These are phyloP conservation scores for Macaria notata DNA, from an alignment of 2,888 invertebrate species.

Conservation along the genomic window DNA sequence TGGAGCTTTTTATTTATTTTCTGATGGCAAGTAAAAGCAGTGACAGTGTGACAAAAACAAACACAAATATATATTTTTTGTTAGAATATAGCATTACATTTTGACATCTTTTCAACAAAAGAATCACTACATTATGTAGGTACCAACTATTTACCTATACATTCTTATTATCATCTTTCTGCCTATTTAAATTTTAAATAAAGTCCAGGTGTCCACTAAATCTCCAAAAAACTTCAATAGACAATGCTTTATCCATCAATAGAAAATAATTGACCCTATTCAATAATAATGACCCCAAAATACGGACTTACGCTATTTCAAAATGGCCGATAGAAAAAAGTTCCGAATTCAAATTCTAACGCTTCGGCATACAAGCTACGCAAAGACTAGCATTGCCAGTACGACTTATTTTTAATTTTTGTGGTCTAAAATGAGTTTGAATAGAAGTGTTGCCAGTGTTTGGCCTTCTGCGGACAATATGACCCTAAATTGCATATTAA, in stretches of 20 bases:
- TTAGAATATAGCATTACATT: too few relatives aligned
- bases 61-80: too few relatives aligned
- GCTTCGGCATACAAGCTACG: neutral
- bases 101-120: too few relatives aligned
- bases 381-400: too few relatives aligned
- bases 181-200: too few relatives aligned
- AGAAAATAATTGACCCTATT: slow-evolving; percentile 12
- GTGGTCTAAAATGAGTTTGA: slow-evolving; percentile 21
- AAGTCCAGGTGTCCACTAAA: slow-evolving; percentile 16
- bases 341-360: neutral
- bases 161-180: too few relatives aligned
- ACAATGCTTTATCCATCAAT: slow-evolving; percentile 8
- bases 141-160: too few relatives aligned
- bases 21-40: too few relatives aligned
- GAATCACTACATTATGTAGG: too few relatives aligned
- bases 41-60: too few relatives aligned
- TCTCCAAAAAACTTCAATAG: slow-evolving; percentile 11
- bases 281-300: slow-evolving; percentile 4
- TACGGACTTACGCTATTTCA: neutral
- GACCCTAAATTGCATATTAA: slow-evolving; percentile 18
- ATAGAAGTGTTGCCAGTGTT: slow-evolving; percentile 15
- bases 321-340: neutral
- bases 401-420: slow-evolving; percentile 3
- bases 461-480: slow-evolving; percentile 20
- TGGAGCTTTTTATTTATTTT: too few relatives aligned